A percentile compares a stretch with the other conserved stretches of the same genome.
Evolutionary conservation across 2,797 vertebrate species (phyloP).

Genomic region (Taeniopygia guttata): DNA sequence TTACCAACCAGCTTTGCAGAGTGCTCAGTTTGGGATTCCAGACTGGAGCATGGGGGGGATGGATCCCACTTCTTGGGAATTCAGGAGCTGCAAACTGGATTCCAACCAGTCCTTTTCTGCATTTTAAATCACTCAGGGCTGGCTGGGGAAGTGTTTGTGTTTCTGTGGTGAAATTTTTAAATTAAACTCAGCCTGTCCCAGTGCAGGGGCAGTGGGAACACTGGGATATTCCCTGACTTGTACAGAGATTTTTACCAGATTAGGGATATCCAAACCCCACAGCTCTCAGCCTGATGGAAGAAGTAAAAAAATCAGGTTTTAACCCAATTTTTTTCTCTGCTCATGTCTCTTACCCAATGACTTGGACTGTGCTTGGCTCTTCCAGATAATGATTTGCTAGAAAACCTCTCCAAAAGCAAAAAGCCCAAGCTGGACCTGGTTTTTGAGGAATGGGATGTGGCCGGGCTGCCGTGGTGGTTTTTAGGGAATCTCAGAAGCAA

Average conservation of each 20-base stretch:
- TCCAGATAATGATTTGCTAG: constrained; percentile 72
- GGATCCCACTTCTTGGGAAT: background rate
- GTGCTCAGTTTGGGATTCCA: background rate
- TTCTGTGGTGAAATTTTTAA: background rate
- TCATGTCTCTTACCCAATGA: background rate
- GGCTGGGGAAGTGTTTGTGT: background rate
- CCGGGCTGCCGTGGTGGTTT: constrained; percentile 98
- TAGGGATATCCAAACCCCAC: background rate
- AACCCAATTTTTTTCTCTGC: background rate
- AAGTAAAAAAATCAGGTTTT: background rate
- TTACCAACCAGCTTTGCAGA: background rate
- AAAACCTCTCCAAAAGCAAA: constrained; percentile 85
- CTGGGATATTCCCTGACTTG: background rate
- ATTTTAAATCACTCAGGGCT: background rate
- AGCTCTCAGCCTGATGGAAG: background rate
- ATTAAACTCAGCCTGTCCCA: background rate
- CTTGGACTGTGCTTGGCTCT: constrained; percentile 49
- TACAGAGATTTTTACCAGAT: background rate
- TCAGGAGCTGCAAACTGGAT: background rate
- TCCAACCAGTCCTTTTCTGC: background rate
- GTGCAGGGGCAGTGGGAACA: background rate
- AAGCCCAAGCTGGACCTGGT: constrained; percentile 88
- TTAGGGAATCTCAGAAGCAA: constrained; percentile 93
- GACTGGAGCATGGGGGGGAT: background rate
- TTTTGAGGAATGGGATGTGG: constrained; percentile 94